A percentile compares a stretch with the other conserved stretches of the same genome.
phyloP scores from a whole-genome alignment of 1,140 invertebrate species.

The Protaetia brevitarsis region DNA sequence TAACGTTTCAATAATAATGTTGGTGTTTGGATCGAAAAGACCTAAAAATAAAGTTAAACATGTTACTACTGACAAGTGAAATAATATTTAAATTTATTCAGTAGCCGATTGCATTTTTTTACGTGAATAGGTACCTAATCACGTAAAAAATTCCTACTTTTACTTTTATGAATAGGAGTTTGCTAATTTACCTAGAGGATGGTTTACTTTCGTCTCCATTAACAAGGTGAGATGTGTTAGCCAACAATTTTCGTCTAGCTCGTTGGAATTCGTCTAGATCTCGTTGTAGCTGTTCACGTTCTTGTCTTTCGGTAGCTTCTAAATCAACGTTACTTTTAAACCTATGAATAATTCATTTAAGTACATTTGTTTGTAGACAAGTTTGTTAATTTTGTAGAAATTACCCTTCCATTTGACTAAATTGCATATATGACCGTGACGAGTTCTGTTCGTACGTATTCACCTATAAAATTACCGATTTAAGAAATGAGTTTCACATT shows the following conservation, averaged over 20 bases:
- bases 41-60: not conserved
- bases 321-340: not conserved
- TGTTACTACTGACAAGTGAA: too few species aligned
- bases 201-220: not conserved
- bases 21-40: not conserved
- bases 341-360: not conserved
- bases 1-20: not conserved
- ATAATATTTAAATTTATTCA: too few species aligned
- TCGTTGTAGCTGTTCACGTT: conserved; percentile 20
- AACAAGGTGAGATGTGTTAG: conserved; percentile 7
- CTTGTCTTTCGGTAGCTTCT: conserved; percentile 20
- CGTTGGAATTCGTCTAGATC: conserved; percentile 25
- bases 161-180: not conserved
- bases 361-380: not conserved
- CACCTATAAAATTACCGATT: not conserved
- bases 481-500: not conserved
- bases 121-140: too few species aligned
- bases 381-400: not conserved
- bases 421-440: not conserved
- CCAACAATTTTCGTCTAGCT: conserved; percentile 25
- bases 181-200: not conserved
- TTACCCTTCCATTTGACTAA: not conserved
- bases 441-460: not conserved
- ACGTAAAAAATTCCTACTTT: too few species aligned
- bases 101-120: too few species aligned